Evolutionary conservation across 2,797 vertebrate genomes (phyloP).

Genomic region (Peromyscus attwateri): DNA sequence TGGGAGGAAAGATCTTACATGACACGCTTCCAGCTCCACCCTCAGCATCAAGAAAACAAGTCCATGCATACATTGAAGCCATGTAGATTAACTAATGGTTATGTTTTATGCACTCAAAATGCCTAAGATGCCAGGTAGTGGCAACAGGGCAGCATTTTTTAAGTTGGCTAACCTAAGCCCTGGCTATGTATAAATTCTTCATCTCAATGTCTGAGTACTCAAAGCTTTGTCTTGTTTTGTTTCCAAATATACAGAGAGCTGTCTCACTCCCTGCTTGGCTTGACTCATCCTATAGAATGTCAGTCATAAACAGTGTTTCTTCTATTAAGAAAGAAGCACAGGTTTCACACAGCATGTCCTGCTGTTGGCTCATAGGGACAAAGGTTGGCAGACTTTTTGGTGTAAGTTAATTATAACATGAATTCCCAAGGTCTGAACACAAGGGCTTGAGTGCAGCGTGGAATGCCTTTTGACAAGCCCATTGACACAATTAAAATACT

Average conservation of each 20-base stretch:
- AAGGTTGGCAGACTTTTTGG: neutral
- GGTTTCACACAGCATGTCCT: slow-evolving; percentile 59
- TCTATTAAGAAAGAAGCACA: slow-evolving; percentile 14
- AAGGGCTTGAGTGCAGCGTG: neutral
- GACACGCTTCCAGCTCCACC: neutral
- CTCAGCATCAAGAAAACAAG: neutral
- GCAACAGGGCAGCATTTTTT: neutral
- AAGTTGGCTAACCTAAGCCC: neutral
- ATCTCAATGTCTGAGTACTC: neutral
- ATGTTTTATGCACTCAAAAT: neutral
- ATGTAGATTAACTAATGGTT: neutral
- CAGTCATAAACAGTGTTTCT: neutral
- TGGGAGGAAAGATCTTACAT: neutral
- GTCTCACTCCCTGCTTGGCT: neutral
- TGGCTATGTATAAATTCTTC: neutral
- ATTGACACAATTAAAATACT: slow-evolving; percentile 51
- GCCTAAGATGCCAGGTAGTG: neutral
- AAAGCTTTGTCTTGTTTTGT: neutral
- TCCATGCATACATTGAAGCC: neutral
- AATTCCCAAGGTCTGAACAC: neutral
- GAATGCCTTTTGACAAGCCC: neutral
- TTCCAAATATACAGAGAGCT: neutral
- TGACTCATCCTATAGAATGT: neutral
- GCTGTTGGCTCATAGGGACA: neutral
- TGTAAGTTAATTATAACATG: neutral